Base-by-base conservation (phyloP, 2,113 vertebrate genomes). In the Holacanthus passer region DNA sequence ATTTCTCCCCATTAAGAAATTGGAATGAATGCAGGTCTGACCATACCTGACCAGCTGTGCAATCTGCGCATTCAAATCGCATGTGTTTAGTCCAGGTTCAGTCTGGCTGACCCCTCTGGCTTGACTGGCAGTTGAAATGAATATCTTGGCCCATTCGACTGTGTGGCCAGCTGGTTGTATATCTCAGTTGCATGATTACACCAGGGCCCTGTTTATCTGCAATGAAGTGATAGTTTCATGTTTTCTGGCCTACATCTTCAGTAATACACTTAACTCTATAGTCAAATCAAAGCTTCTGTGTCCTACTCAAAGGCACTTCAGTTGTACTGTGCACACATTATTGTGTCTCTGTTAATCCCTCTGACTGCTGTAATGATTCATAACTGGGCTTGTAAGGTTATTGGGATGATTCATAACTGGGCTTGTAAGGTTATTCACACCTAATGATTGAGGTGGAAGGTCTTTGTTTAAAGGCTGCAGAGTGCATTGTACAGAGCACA, bases 401-500 rank as follows among this genome's bases (percentile, higher is more conserved):
- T 56, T 77, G 35, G 39, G n/a, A 6, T 39, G 0, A 16, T 35
- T 39, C 24, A 53, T 24, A 35, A 39, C 5, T 47, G 66, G n/a
- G 20, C 52, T 59, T 35, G 59, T 45, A 5, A 16, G 24, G 17
- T 71, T 45, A 16, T 60, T 77, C 1, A 62, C 10, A 47, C 63
- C 79, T 77, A 67, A 85, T 87, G 59, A 37, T 29, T 77, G 37
- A 67, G 32, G 22, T 43, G 27, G 19, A 24, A 37, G 12, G 52
- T 82, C 55, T 72, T 63, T 83, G 83, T 69, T 53, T 48, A 20
- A 32, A 79, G 53, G 20, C 52, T 50, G 5, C 7, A 29, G 48
- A 37, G 37, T 63, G 22, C 24, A 58, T 20, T 13, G 22, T 19
- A 47, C 27, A 58, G 24, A 27, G 35, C 10, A 20, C 43, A 43